Evolutionary conservation across 2,113 vertebrate species (phyloP).

Genomic region (Nannospalax galili): DNA sequence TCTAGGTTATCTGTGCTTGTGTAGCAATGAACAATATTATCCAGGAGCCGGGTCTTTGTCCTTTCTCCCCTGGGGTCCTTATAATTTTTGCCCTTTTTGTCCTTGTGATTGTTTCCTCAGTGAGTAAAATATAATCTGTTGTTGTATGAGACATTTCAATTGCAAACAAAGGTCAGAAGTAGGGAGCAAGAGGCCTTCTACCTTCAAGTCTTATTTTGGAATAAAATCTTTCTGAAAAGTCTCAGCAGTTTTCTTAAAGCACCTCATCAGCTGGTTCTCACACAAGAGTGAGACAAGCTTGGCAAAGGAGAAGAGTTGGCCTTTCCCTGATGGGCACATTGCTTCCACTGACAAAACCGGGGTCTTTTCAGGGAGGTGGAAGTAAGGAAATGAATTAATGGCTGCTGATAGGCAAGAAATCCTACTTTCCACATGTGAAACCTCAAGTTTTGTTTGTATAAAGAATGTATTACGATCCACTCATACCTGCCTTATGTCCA

Average conservation of each 20-base stretch:
- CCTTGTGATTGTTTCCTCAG: not conserved
- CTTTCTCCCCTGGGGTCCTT: not conserved
- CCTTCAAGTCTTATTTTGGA: slow-evolving; percentile 40
- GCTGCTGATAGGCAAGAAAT: not conserved
- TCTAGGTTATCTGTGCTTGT: slow-evolving; percentile 14
- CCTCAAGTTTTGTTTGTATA: slow-evolving; percentile 54
- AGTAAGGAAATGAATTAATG: not conserved
- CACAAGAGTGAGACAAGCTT: too few relatives aligned
- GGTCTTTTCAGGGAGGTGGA: slow-evolving; percentile 20
- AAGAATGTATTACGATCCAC: slow-evolving; percentile 54
- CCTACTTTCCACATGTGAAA: slow-evolving; percentile 48
- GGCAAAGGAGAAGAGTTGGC: too few relatives aligned
- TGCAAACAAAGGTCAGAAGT: not conserved
- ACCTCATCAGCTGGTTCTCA: too few relatives aligned
- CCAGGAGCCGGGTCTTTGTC: not conserved
- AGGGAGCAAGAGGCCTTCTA: not conserved
- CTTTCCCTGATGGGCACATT: too few relatives aligned
- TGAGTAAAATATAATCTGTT: slow-evolving; percentile 13
- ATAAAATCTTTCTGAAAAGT: slow-evolving; percentile 40
- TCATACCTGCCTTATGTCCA: slow-evolving; percentile 66
- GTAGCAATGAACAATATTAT: not conserved
- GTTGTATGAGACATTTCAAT: slow-evolving; percentile 14
- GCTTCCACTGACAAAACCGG: slow-evolving; percentile 3
- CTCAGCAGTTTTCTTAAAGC: too few relatives aligned
- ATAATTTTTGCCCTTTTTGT: not conserved